Base-by-base conservation (phyloP, 2,888 invertebrate genomes). In the Morpho achilles region DNA sequence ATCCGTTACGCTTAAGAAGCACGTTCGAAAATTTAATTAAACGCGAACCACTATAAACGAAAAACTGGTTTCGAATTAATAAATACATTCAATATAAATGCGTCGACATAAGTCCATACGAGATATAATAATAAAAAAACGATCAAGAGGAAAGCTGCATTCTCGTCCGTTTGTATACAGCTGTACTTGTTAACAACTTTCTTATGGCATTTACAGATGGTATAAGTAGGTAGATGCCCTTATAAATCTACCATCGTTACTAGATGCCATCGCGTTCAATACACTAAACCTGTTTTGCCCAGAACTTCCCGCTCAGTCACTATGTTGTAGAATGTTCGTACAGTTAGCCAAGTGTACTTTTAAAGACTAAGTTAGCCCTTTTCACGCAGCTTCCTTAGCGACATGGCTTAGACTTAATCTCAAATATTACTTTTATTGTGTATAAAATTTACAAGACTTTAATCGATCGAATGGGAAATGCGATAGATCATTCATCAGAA, bases 241-340 rank as follows among this genome's bases (percentile, higher is more conserved):
- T 86, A 84, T 87, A 84, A 80, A 84, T 77, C 74, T 73, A 66
- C 69, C 74, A 67, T 77, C 76, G 77, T 78, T 76, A 78, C 63
- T 74, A 77, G 76, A 84, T 86, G 79, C 82, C 84, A 70, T 70
- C 72, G 80, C 81, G 84, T 80, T 82, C 84, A 80, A 79, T 79
- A 82, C 75, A 80, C 82, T 70, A 80, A 86, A 86, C 87, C 67
- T 82, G 87, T 86, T 83, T 65, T 67, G 69, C 74, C 73, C 80
- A 74, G 77, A 76, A 74, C 85, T 84, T 84, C 82, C 86, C 81
- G 83, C 79, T 81, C 80, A 65, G 77, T 75, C 77, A 79, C 82
- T 76, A 83, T 80, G 79, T 81, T 74, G 82, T 84, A 84, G 82
- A 86, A 84, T 82, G 82, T 72, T 69, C 77, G 67, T 82, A 87